Evolutionary conservation across 2,888 invertebrate genomes (phyloP).

Genomic region (Rhorus exstirpatorius): DNA sequence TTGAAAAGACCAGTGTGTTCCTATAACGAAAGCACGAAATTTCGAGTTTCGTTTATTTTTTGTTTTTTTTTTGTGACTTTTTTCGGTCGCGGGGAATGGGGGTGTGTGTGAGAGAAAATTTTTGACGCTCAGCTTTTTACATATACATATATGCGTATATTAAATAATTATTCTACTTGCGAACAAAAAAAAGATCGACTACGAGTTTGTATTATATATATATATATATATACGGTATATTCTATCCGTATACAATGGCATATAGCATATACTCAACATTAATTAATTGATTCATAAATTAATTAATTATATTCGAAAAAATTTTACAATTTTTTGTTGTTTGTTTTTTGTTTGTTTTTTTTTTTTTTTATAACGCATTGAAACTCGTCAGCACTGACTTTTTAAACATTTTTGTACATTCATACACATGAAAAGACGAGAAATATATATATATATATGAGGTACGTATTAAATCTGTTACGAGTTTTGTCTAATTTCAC

Average conservation of each 20-base stretch:
- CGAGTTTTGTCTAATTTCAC: conserved; percentile 21
- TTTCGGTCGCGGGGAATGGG: not conserved
- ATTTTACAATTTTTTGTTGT: conserved; percentile 66
- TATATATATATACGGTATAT: too few relatives aligned
- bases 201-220: conserved; percentile 71
- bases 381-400: conserved; percentile 69
- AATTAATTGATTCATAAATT: conserved; percentile 27
- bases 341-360: conserved; percentile 72
- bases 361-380: conserved; percentile 79
- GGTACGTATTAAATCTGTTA: conserved; percentile 54
- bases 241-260: conserved; percentile 62
- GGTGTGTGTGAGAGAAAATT: conserved; percentile 16
- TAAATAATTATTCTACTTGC: conserved; percentile 32
- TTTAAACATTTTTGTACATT: conserved; percentile 81
- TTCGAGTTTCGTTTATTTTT: conserved; percentile 61
- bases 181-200: conserved; percentile 48
- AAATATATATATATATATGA: conserved; percentile 38
- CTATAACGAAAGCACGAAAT: conserved; percentile 64
- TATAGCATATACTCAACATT: conserved; percentile 59
- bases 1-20: conserved; percentile 68
- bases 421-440: conserved; percentile 79
- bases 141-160: conserved; percentile 27
- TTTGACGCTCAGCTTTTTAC: conserved; percentile 32
- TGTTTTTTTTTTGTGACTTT: conserved; percentile 52
- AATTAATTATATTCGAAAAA: conserved; percentile 30